Evolutionary conservation across 2,113 vertebrate genomes (phyloP).

Genomic region (Miniopterus natalensis): DNA sequence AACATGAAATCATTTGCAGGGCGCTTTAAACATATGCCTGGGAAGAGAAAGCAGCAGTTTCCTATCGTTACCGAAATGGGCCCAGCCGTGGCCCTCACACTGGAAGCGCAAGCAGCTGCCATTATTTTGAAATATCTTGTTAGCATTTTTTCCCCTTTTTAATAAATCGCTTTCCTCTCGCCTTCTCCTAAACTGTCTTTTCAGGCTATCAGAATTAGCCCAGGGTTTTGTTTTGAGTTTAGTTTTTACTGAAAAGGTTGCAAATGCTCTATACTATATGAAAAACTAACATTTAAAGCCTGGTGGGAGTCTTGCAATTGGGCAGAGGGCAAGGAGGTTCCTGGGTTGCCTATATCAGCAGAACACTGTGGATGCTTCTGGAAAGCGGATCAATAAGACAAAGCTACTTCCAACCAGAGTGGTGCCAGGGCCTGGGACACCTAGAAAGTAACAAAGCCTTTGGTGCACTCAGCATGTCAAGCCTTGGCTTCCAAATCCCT

Average conservation of each 20-base stretch:
- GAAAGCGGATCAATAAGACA: background rate
- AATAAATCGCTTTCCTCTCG: constrained; percentile 64
- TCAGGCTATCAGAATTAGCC: constrained; percentile 29
- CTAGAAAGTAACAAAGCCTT: background rate
- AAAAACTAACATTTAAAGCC: constrained; percentile 44
- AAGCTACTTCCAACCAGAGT: background rate
- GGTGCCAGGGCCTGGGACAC: background rate
- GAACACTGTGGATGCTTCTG: background rate
- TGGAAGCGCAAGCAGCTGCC: constrained; percentile 20
- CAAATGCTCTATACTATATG: background rate
- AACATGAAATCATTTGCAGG: constrained; percentile 81
- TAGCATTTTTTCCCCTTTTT: constrained; percentile 44
- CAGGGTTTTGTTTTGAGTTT: constrained; percentile 53
- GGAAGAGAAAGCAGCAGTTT: constrained; percentile 66
- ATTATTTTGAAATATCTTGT: constrained; percentile 72
- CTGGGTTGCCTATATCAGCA: constrained; percentile 5
- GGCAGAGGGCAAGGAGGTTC: background rate
- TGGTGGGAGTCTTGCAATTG: background rate
- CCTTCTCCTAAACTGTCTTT: constrained; percentile 61
- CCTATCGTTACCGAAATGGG: constrained; percentile 67
- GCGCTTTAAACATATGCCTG: constrained; percentile 80
- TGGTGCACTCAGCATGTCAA: background rate
- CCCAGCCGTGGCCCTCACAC: constrained; percentile 44
- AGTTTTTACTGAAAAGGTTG: constrained; percentile 54
- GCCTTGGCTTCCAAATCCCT: background rate